Conservation (phyloP, 2,113 vertebrate species). For the Alouatta palliata region DNA sequence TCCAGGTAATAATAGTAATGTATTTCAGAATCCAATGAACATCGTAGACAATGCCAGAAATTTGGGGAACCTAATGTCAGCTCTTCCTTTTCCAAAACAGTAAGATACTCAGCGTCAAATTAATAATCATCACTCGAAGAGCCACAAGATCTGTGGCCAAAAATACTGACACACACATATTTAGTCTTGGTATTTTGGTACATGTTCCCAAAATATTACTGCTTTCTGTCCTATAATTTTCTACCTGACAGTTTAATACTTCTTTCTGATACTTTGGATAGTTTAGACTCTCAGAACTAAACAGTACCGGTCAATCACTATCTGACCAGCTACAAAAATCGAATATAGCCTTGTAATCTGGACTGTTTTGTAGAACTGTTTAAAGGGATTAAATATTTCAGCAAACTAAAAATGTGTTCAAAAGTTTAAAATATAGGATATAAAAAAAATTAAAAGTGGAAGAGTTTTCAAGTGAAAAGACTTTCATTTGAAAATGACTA, state of each 20-base stretch:
- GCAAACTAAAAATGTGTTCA: not conserved
- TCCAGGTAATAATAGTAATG: not conserved
- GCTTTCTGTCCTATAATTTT: not conserved
- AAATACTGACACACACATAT: not conserved
- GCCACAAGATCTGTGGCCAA: not conserved
- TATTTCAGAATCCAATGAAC: not conserved
- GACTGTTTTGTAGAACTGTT: not conserved
- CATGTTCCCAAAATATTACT: not conserved
- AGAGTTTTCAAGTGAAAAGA: not conserved
- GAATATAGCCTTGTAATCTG: not conserved
- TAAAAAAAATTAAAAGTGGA: slow-evolving; percentile 1
- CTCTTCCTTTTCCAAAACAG: not conserved
- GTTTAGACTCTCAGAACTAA: not conserved
- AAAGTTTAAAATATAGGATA: not conserved
- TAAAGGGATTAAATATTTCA: slow-evolving; percentile 24
- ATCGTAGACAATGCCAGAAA: not conserved
- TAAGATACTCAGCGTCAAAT: not conserved
- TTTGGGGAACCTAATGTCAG: not conserved
- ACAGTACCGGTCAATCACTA: not conserved
- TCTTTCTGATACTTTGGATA: not conserved
- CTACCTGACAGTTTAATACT: not conserved
- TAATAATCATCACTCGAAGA: not conserved
- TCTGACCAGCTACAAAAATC: not conserved
- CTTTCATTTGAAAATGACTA: not conserved
- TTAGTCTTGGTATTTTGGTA: not conserved